Percentiles rank a stretch among this genome's conserved stretches.
Conservation (phyloP, 1,140 invertebrate species). For the Pentalonia nigronervosa region DNA sequence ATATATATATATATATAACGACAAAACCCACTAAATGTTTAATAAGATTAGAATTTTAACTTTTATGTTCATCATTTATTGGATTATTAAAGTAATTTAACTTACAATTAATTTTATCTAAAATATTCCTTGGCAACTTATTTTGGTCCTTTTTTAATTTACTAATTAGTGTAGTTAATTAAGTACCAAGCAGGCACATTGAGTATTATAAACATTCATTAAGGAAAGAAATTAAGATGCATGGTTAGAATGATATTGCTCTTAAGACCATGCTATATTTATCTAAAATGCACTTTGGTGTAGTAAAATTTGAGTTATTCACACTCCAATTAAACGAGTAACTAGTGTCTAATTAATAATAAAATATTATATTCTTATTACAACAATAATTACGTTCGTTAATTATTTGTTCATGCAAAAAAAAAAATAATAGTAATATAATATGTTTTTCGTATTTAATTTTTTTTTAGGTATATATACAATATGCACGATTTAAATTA, state of each 20-base stretch:
- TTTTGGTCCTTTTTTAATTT: not conserved
- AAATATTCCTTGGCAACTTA: not conserved
- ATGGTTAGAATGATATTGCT: not conserved
- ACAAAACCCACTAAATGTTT: not conserved
- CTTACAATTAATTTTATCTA: not conserved
- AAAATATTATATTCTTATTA: not conserved
- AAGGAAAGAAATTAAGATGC: not conserved
- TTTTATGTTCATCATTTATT: not conserved
- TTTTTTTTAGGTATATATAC: not conserved
- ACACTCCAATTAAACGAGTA: not conserved
- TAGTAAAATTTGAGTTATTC: not conserved
- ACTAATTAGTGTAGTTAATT: slow-evolving; percentile 2
- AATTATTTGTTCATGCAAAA: not conserved
- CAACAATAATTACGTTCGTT: not conserved
- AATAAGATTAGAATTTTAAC: not conserved
- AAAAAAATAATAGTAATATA: not conserved
- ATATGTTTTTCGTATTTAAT: not conserved
- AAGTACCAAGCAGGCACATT: not conserved
- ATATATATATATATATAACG: no score
- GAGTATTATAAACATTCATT: slow-evolving; percentile 9
- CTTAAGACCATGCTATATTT: not conserved
- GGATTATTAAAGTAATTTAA: not conserved
- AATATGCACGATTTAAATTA: not conserved
- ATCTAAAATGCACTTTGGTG: not conserved
- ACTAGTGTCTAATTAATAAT: not conserved